Base-by-base conservation (phyloP, 53 echinoderm and acorn worm genomes). In the Mesocentrotus franciscanus region DNA sequence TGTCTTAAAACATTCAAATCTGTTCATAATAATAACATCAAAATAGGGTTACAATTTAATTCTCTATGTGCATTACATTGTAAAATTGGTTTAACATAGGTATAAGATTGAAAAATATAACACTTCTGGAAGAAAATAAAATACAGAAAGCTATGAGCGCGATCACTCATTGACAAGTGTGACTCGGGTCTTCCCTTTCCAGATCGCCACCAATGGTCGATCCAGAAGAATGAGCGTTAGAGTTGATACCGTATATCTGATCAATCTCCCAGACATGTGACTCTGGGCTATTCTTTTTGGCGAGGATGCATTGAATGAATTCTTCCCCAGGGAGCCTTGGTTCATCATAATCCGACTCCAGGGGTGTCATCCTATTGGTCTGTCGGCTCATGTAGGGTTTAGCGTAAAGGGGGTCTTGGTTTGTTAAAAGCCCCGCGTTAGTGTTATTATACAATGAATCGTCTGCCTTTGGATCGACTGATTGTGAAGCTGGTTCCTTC, bases 311-410 rank as follows among this genome's bases (percentile, higher is more conserved):
- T 39, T 49, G 49, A 39, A 39, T 49, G 84, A 18, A 84, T 20
- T 84, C 84, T 27, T 84, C 84, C 1, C 84, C 84, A 49, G 84
- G 84, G 36, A 12, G 8, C 42, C 42, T 84, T 24, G 84, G 84
- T 22, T 84, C 84, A 24, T 84, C 84, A 84, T 84, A 84, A 22
- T 84, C 84, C 20, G 84, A 84, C 24, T 84, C 84, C 84, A 84
- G 18, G 20, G 84, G 18, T 8, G 0, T 49, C 22, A 84, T 84
- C 22, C 14, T 84, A 6, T 84, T 84, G 24, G 84, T 84, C 49
- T 84, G 49, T 49, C 42, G 84, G 24, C 49, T 84, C 84, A 84
- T 84, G 49, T 84, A 55, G 1, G 84, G 84, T 49, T 84, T 49
- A 24, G 84, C 42, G 22, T 84, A 84, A 0, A 84, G 9, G 10